A percentile compares a stretch with the other conserved stretches of the same genome.
Evolutionary conservation across 1,140 invertebrate genomes (phyloP).

Genomic region (Vanessa tameamea): DNA sequence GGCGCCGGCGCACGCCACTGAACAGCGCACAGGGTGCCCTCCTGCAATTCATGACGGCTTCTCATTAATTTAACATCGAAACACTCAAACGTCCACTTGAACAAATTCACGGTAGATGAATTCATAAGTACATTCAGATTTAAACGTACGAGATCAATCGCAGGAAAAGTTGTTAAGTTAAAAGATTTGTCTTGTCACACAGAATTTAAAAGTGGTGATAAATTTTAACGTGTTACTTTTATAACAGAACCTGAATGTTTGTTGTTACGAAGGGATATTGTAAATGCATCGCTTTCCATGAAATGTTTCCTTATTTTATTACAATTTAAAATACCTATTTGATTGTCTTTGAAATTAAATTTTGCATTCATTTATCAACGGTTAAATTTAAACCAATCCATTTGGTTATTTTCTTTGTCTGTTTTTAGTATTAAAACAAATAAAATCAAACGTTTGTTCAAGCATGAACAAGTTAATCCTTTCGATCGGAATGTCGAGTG

Average conservation of each 20-base stretch:
- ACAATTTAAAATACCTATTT: not conserved
- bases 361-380: not conserved
- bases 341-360: not conserved
- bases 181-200: not conserved
- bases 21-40: slow-evolving; percentile 53
- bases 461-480: slow-evolving; percentile 15
- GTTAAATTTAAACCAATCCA: not conserved
- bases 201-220: not conserved
- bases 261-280: not conserved
- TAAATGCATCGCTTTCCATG: not conserved
- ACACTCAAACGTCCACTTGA: slow-evolving; percentile 33
- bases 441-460: slow-evolving; percentile 3
- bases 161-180: not conserved
- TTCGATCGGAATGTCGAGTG: slow-evolving; percentile 28
- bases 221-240: slow-evolving; percentile 8
- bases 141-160: not conserved
- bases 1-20: slow-evolving; percentile 60
- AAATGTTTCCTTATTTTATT: not conserved
- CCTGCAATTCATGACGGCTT: slow-evolving; percentile 50
- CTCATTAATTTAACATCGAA: slow-evolving; percentile 52
- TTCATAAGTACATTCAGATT: not conserved
- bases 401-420: not conserved
- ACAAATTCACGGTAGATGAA: slow-evolving; percentile 31
- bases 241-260: not conserved
- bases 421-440: not conserved